Evolutionary conservation across 2,797 vertebrate species (phyloP).

Genomic region (Sphenodon punctatus): DNA sequence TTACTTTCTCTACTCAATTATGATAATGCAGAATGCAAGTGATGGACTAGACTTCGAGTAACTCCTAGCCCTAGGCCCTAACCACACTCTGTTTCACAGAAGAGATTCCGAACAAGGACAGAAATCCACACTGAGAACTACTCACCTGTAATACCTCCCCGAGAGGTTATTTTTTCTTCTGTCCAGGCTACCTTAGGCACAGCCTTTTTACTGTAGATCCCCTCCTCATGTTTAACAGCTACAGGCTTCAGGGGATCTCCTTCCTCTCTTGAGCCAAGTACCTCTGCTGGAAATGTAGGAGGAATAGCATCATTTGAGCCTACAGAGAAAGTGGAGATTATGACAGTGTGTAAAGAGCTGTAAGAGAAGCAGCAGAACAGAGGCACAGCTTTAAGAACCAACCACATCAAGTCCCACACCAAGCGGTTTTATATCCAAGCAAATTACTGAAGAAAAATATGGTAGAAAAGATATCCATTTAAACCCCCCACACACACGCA

Average conservation of each 20-base stretch:
- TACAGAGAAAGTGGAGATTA: conserved; percentile 41
- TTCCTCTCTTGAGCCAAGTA: conserved; percentile 64
- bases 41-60: no score
- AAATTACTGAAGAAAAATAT: neutral
- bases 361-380: neutral
- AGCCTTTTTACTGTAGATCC: conserved; percentile 75
- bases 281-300: conserved; percentile 70
- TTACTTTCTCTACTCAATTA: no score
- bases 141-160: conserved; percentile 54
- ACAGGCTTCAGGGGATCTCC: conserved; percentile 39
- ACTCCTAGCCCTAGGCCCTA: neutral
- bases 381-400: neutral
- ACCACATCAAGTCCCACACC: neutral
- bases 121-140: rapidly evolving
- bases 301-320: conserved; percentile 80
- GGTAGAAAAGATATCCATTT: no score
- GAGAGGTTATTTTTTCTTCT: neutral
- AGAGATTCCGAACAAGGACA: no score
- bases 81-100: no score
- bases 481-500: no score
- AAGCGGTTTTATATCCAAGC: no score
- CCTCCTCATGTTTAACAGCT: conserved; percentile 70
- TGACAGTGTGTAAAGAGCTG: neutral
- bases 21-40: no score
- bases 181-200: conserved; percentile 35